These are phyloP conservation scores for Amphiura filiformis DNA, from an alignment of 35 echinoderm and acorn worm species.

Conservation along the genomic window DNA sequence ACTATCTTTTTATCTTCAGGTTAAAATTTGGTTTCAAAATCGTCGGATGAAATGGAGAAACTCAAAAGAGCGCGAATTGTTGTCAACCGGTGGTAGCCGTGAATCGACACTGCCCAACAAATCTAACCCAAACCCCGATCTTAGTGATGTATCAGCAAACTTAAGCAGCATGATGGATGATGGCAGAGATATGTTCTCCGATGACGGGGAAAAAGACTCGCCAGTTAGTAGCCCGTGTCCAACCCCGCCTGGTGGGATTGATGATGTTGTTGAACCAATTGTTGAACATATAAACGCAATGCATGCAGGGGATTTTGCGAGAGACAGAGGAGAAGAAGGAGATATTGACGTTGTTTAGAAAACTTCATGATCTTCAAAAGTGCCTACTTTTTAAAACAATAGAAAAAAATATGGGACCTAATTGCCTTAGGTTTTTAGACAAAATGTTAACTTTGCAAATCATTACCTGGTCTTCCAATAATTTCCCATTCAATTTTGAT, in stretches of 20 bases:
- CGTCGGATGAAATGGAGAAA: slow-evolving; percentile 99
- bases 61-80: slow-evolving; percentile 92
- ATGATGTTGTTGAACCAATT: background rate
- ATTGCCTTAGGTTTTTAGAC: too few species aligned
- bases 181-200: slow-evolving; percentile 10
- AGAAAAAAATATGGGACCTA: too few species aligned
- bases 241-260: background rate
- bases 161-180: slow-evolving; percentile 2
- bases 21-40: slow-evolving; percentile 99
- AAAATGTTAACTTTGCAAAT: too few species aligned
- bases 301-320: too few species aligned
- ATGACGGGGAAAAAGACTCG: slow-evolving; percentile 22
- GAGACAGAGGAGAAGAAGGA: too few species aligned
- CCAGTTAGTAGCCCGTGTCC: background rate
- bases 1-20: slow-evolving; percentile 61
- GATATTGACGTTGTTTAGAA: too few species aligned
- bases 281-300: too few species aligned
- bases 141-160: slow-evolving; percentile 84
- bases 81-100: slow-evolving; percentile 83
- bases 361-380: too few species aligned
- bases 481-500: too few species aligned
- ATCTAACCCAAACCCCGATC: slow-evolving; percentile 97
- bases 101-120: slow-evolving; percentile 94
- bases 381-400: too few species aligned
- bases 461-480: too few species aligned